A percentile compares a stretch with the other conserved stretches of the same genome.
Conservation (phyloP, 1,140 invertebrate genomes). For the Cotesia vestalis region DNA sequence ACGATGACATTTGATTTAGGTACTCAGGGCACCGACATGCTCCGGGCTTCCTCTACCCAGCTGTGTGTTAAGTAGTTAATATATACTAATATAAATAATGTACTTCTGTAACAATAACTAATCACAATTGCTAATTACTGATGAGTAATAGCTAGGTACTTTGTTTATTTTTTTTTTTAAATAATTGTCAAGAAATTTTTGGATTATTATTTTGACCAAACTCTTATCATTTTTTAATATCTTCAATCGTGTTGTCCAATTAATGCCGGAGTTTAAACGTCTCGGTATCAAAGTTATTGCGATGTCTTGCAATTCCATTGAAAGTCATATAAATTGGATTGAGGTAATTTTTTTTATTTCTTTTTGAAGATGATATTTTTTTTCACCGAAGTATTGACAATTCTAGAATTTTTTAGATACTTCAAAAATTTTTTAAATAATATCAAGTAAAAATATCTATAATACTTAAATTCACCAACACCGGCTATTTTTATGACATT, state of each 20-base stretch:
- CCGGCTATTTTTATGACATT: no score
- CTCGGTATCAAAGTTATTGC: conserved; percentile 91
- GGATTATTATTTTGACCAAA: no score
- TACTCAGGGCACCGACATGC: conserved; percentile 39
- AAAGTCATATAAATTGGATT: conserved; percentile 86
- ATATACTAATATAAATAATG: background rate
- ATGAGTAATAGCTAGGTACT: no score
- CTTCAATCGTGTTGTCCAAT: conserved; percentile 69
- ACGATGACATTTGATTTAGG: conserved; percentile 58
- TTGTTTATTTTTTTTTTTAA: no score
- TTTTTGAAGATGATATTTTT: background rate
- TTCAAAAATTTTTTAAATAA: no score
- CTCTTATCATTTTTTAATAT: no score
- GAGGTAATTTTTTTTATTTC: conserved; percentile 65
- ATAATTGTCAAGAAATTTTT: no score
- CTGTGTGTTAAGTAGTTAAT: background rate
- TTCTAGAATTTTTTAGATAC: no score
- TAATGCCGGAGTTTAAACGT: conserved; percentile 84
- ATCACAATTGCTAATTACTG: no score
- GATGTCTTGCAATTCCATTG: conserved; percentile 86
- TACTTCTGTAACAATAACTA: background rate
- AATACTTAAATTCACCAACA: no score
- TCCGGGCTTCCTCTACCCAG: conserved; percentile 18
- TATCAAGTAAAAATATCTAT: no score
- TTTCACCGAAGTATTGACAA: no score